These are phyloP conservation scores for Ichneumoninae sp. DNA, from an alignment of 2,888 invertebrate species.

Conservation along the genomic window DNA sequence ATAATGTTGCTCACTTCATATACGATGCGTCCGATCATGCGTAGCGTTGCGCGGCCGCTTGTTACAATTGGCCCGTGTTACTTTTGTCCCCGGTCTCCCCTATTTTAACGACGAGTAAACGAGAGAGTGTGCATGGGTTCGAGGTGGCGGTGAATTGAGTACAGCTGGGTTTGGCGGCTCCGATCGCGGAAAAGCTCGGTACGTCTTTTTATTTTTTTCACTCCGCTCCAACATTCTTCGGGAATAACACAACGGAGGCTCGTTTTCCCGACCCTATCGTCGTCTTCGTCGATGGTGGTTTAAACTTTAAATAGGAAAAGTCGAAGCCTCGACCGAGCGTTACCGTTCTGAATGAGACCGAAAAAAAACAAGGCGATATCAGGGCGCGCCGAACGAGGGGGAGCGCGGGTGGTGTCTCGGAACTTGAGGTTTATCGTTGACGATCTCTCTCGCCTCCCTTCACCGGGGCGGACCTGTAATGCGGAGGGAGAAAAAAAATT, in stretches of 20 bases:
- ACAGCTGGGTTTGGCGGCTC: not conserved
- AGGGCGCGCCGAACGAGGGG: not conserved
- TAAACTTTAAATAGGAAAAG: conserved; percentile 67
- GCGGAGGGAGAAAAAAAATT: conserved; percentile 4
- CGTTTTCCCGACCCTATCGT: conserved; percentile 17
- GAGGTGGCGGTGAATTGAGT: not conserved
- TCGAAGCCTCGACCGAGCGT: conserved; percentile 36
- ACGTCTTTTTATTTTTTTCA: not conserved
- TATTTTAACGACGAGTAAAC: conserved; percentile 42
- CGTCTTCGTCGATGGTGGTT: conserved; percentile 26
- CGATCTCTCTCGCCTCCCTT: conserved; percentile 24
- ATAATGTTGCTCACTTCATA: no score
- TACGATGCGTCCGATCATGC: no score
- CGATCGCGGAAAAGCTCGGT: not conserved
- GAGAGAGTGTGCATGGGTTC: conserved; percentile 1
- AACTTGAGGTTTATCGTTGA: conserved; percentile 27
- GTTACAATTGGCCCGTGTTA: no score
- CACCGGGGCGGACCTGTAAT: not conserved
- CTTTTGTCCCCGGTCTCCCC: no score
- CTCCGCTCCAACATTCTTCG: not conserved
- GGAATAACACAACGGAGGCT: conserved; percentile 25
- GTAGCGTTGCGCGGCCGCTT: no score
- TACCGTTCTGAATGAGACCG: conserved; percentile 15
- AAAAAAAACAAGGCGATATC: not conserved
- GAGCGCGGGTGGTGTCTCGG: not conserved